Evolutionary conservation across 2,113 vertebrate species (phyloP), one percentile per base, ranked within the genome.

Genomic region (Lasiurus cinereus): DNA sequence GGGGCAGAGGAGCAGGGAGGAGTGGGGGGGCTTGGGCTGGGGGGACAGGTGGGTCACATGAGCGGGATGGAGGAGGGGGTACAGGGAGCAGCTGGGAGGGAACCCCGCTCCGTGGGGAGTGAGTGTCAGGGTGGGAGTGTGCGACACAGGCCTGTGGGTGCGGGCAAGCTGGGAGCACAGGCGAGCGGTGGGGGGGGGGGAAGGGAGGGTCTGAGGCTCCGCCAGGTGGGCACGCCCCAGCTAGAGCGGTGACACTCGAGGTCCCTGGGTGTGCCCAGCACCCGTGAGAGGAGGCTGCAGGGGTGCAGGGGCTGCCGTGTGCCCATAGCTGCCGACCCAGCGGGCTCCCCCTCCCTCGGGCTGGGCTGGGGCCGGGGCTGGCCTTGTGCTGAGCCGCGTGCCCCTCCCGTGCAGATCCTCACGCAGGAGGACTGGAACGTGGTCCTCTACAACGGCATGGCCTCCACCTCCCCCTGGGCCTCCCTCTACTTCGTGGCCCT

Each of bases 341-440:
- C 4, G 33, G 67, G 27, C 4, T 62, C 66, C 50, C 24, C 22
- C 64, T 31, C 1, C 13, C 66, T 6, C 9, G 31, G 52, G 43
- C 83, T 48, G 74, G 89, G 67, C 46, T 1, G 59, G 74, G 46
- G 24, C 70, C 39, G 36, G 24, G 43, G 43, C 1, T 6, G 11
- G 33, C 8, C 12, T 0, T 6, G 54, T 80, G 3, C 73, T 91
- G 22, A 95, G 69, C 19, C 2, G 29, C 31, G 12, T 33, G 50
- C n/a, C 99, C 10, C 27, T 19, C 33, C 18, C 72, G 3, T 5
- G 39, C 98, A 99, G 99, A 99, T 99, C 96, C 99, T 99, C 4
- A 99, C 99, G 0, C 99, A 99, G 96, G 99, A 99, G 98, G 99
- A 99, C 98, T 99, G 99, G 99, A 99, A 99, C 0, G 98, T 99